Evolutionary conservation across 2,888 invertebrate genomes (phyloP), one percentile per base, ranked within the genome.

Genomic region (Nomada hirtipes): DNA sequence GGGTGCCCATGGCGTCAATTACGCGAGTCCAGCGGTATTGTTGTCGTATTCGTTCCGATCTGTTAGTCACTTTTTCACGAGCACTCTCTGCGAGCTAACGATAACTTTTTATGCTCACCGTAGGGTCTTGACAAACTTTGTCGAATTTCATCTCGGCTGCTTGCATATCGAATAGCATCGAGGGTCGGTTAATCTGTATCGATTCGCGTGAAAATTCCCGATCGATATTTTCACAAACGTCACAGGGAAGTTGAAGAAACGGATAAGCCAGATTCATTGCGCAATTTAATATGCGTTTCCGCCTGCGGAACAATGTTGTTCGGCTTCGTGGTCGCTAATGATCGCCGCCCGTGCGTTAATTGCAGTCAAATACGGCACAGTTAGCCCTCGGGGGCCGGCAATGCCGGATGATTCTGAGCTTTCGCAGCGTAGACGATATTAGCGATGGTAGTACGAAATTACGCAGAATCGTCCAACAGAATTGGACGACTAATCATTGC

Each of bases 301-400:
- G 75, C 50, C 50, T 76, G 76, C 75, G 80, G 83, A 90, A 90
- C 91, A 90, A 90, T 91, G 90, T 91, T 91, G 90, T 90, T 90
- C 89, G 85, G 87, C 88, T 89, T 88, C 87, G 82, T 79, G 77
- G 86, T 88, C 83, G 88, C 89, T 91, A 90, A 91, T 91, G 90
- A 88, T 84, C 85, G 90, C 88, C 87, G 90, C 87, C 86, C 89
- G 89, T 87, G 88, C 89, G 90, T 90, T 91, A 91, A 91, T 91
- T 91, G 91, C 88, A 90, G 89, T 90, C 91, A 91, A 91, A 91
- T 91, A 91, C 87, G 89, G 87, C 61, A 89, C 91, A 90, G 90
- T 91, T 90, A 88, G 89, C 86, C 89, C 84, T 85, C 85, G 85
- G 87, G 87, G 77, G 82, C 83, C 82, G 85, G 82, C 83, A 75